Evolutionary conservation across 2,113 vertebrate species (phyloP), one percentile per base, ranked within the genome.

Genomic region (Riparia riparia): DNA sequence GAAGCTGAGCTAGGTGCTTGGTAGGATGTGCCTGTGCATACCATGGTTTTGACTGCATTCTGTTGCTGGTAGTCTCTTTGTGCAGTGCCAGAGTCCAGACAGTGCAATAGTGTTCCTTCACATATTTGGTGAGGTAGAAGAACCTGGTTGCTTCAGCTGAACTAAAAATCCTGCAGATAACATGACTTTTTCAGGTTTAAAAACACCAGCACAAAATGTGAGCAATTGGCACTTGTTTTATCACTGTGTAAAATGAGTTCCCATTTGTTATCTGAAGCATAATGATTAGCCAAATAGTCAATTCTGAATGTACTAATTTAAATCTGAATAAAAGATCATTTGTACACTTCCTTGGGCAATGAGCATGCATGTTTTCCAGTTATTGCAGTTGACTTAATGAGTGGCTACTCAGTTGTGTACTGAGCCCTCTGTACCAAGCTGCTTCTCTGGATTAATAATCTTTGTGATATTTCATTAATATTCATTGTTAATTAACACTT

Each of bases 401-500:
- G 50, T 61, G 68, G 58, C 58, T 90, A 92, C 72, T 92, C 0
- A 0, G 63, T 82, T 90, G 58, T 82, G 22, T 88, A 69, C 49
- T 51, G 51, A 80, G 21, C 14, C 17, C 41, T 86, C 21, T 45
- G 28, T 44, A 49, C 14, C 9, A 73, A 49, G 13, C 17, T 65
- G 22, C 28, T 93, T 31, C 34, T 68, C 51, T 69, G 54, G 44
- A 87, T 76, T 93, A 92, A 94, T 85, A 79, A 76, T 69, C 53
- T 72, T 91, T 69, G 39, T 66, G 37, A 69, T 88, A 76, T 87
- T 90, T 80, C 88, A 94, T 94, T 95, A 94, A 92, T 94, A 88
- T 82, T 94, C 15, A 85, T 56, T 92, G 79, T 92, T 92, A 95
- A 92, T 93, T 96, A 92, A 95, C 64, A 50, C 25, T 78, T 89